Evolutionary conservation across 2,797 vertebrate genomes (phyloP).

Genomic region (Diplodus sargus): DNA sequence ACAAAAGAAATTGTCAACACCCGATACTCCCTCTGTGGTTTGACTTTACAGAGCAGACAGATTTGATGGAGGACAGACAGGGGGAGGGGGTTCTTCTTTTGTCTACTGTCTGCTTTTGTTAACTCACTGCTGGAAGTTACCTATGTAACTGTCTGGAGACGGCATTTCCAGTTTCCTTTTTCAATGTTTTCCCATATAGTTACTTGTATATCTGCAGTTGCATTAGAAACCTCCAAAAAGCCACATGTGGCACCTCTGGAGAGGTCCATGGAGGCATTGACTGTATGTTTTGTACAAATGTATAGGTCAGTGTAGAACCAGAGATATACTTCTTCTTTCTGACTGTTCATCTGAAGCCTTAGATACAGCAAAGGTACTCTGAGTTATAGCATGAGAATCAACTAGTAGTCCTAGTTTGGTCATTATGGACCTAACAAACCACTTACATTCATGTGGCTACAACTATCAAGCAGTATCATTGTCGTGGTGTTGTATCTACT

Average conservation of each 20-base stretch:
- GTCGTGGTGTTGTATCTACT: neutral
- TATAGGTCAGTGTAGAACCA: neutral
- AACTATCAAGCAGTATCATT: neutral
- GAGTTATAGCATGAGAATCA: conserved; percentile 26
- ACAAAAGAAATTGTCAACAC: conserved; percentile 75
- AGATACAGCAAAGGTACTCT: neutral
- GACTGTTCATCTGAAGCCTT: neutral
- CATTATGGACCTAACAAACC: conserved; percentile 22
- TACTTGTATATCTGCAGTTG: neutral
- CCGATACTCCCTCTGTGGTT: conserved; percentile 67
- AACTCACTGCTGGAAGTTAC: conserved; percentile 8
- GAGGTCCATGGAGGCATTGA: too few species aligned
- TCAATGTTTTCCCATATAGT: neutral
- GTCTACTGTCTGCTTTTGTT: conserved; percentile 41
- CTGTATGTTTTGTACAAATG: conserved; percentile 3
- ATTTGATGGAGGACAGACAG: conserved; percentile 45
- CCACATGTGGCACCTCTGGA: neutral
- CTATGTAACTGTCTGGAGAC: neutral
- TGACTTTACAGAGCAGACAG: conserved; percentile 63
- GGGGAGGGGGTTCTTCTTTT: conserved; percentile 32
- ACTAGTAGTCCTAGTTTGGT: conserved; percentile 7
- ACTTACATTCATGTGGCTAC: neutral
- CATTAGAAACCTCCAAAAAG: neutral
- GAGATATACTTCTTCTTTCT: neutral
- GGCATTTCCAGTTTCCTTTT: neutral